Base-by-base conservation (phyloP, 2,888 invertebrate species). In the Metacarcinus magister region DNA sequence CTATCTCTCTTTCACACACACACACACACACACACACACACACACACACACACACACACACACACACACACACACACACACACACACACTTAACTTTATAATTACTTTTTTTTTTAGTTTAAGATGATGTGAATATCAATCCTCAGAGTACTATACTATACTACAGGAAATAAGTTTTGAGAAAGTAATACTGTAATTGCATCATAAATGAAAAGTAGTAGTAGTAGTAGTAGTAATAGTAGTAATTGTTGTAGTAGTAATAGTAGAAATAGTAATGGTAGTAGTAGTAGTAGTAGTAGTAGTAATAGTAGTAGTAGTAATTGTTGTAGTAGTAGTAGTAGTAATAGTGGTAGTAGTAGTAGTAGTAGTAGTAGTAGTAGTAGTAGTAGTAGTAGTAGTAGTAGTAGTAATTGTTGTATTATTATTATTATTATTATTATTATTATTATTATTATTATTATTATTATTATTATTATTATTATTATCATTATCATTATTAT, bases 291-390 rank as follows among this genome's bases (percentile, higher is more conserved):
- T 75, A n/a, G n/a, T 75, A 75, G n/a, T 89, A 39, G 89, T 89
- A 39, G 89, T 89, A 89, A 39, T 89, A 89, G 89, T 89, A 89
- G 89, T 89, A 44, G 89, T 89, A 89, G 89, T 89, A 89, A 39
- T 89, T 39, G 89, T 89, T 39, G 89, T 89, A 89, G 89, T 39
- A 19, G 89, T 89, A 39, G 89, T 89, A 23, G 89, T 89, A 44
- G 39, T 39, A 89, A 39, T 89, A 89, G 89, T 89, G 10, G 89
- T 89, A 39, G 89, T 89, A 39, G 89, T 89, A n/a, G 89, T 89
- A 89, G 46, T 43, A 44, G 91, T 16, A 91, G 91, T 5, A 39
- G 43, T 32, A 44, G 89, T 8, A 4, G 89, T 32, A 90, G 89
- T 8, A 44, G 90, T 32, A 90, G 90, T 32, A 90, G 90, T 32